A percentile compares a stretch with the other conserved stretches of the same genome.
These are phyloP conservation scores for Drosophila tani DNA, from an alignment of 1,140 invertebrate species.

Conservation along the genomic window DNA sequence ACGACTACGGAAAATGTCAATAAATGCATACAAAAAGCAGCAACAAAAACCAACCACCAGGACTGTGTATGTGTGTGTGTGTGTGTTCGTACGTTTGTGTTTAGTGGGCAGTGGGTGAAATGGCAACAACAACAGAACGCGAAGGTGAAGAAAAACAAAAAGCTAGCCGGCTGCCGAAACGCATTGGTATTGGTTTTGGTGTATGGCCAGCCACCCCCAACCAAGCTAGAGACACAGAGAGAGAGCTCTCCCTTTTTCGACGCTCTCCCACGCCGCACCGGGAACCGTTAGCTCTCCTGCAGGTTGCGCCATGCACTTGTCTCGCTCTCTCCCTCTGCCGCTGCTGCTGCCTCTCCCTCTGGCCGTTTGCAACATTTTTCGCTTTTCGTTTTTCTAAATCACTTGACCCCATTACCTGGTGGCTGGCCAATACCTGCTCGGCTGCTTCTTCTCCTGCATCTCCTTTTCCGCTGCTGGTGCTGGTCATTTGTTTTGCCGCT, in stretches of 20 bases:
- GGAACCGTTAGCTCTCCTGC: constrained; percentile 42
- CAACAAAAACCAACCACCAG: constrained; percentile 74
- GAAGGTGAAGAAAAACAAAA: constrained; percentile 63
- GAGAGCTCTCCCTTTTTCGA: constrained; percentile 29
- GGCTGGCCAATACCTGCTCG: constrained; percentile 63
- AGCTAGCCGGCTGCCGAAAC: constrained; percentile 46
- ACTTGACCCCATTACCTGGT: constrained; percentile 82
- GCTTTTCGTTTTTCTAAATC: constrained; percentile 70
- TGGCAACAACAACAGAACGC: constrained; percentile 31
- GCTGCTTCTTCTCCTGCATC: constrained; percentile 12
- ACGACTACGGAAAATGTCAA: constrained; percentile 66
- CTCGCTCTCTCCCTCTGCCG: constrained; percentile 11
- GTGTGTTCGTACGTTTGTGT: constrained; percentile 30
- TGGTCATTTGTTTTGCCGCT: constrained; percentile 81
- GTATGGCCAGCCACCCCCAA: constrained; percentile 54
- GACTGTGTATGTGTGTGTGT: constrained; percentile 42
- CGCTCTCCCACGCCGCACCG: constrained; percentile 46
- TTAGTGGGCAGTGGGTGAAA: constrained; percentile 37
- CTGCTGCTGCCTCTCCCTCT: constrained; percentile 7
- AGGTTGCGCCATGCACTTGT: constrained; percentile 69
- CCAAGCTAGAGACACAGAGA: constrained; percentile 32
- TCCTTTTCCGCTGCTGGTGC: constrained; percentile 49
- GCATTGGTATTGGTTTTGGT: constrained; percentile 19
- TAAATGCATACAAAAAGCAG: constrained; percentile 69
- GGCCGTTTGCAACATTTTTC: constrained; percentile 47